A percentile compares a stretch with the other conserved stretches of the same genome.
Evolutionary conservation across 2,113 vertebrate genomes (phyloP).

Genomic region (Daphoenositta chrysoptera): DNA sequence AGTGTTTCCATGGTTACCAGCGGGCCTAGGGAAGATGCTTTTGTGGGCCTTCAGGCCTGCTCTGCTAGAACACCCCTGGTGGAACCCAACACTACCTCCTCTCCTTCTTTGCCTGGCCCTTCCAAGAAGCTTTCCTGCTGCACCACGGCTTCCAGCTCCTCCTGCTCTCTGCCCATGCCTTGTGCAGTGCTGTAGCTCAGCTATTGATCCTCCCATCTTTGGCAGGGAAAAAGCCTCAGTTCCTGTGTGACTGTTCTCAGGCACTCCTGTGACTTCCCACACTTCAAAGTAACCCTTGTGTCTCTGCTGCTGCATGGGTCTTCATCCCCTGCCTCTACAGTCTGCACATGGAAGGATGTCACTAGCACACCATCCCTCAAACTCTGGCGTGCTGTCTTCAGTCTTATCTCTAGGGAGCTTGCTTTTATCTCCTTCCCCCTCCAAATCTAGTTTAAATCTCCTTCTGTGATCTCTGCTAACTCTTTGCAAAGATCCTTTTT

Average conservation of each 20-base stretch:
- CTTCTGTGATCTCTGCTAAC: not conserved
- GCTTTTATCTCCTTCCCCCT: not conserved
- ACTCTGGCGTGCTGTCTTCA: not conserved
- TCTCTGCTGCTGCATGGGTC: not conserved
- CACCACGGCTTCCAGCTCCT: not conserved
- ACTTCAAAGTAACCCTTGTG: not conserved
- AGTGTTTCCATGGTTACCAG: too few relatives aligned
- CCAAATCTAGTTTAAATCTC: not conserved
- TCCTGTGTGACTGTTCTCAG: not conserved
- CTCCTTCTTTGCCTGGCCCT: not conserved
- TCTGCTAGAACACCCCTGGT: too few relatives aligned
- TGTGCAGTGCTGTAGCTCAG: too few relatives aligned
- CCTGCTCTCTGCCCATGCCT: not conserved
- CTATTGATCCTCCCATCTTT: not conserved
- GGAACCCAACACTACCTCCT: too few relatives aligned
- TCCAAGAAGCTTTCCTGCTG: not conserved
- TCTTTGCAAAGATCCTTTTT: not conserved
- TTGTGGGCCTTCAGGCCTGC: too few relatives aligned
- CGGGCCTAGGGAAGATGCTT: too few relatives aligned
- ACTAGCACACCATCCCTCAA: not conserved
- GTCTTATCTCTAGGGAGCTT: not conserved
- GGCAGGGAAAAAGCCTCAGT: not conserved
- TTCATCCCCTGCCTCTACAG: not conserved
- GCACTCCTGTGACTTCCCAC: not conserved
- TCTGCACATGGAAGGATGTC: not conserved